Conservation (phyloP, 53 echinoderm and acorn worm species). For the Arbacia lixula region DNA sequence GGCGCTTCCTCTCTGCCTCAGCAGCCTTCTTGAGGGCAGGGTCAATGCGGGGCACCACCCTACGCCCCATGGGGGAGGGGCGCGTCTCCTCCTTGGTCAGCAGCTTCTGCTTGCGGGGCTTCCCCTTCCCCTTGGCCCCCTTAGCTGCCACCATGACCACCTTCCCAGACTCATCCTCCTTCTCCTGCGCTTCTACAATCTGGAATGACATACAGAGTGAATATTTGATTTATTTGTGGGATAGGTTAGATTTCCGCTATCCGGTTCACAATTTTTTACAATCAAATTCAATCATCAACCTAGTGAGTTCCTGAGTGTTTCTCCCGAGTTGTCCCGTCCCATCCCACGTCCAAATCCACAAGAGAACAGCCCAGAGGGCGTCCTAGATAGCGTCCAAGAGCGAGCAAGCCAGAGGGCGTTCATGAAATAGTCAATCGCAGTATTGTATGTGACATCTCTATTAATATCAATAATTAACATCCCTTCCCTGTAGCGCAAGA, state of each 20-base stretch:
- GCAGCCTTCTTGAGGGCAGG: constrained; percentile 59
- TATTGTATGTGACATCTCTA: too few relatives aligned
- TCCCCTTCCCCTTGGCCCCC: constrained; percentile 53
- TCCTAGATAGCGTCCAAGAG: not conserved
- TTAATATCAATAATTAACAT: too few relatives aligned
- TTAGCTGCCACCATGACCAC: constrained; percentile 17
- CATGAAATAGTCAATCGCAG: too few relatives aligned
- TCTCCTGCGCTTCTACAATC: constrained; percentile 83
- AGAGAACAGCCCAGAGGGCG: not conserved
- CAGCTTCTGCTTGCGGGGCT: constrained; percentile 74
- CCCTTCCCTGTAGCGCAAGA: too few relatives aligned
- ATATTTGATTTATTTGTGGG: too few relatives aligned
- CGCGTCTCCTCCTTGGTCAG: constrained; percentile 85
- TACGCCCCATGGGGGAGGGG: constrained; percentile 87
- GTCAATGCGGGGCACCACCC: constrained; percentile 92
- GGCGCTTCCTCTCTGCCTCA: constrained; percentile 20
- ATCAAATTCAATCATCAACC: too few relatives aligned
- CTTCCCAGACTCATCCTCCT: constrained; percentile 58
- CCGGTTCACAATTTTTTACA: too few relatives aligned
- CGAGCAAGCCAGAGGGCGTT: too few relatives aligned
- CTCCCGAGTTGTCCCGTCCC: too few relatives aligned
- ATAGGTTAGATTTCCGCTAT: too few relatives aligned
- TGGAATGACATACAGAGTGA: constrained; percentile 21
- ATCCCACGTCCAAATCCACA: too few relatives aligned
- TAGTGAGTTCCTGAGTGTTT: too few relatives aligned